These are phyloP conservation scores for Gari tellinella DNA, from an alignment of 2,888 invertebrate genomes.

Conservation along the genomic window DNA sequence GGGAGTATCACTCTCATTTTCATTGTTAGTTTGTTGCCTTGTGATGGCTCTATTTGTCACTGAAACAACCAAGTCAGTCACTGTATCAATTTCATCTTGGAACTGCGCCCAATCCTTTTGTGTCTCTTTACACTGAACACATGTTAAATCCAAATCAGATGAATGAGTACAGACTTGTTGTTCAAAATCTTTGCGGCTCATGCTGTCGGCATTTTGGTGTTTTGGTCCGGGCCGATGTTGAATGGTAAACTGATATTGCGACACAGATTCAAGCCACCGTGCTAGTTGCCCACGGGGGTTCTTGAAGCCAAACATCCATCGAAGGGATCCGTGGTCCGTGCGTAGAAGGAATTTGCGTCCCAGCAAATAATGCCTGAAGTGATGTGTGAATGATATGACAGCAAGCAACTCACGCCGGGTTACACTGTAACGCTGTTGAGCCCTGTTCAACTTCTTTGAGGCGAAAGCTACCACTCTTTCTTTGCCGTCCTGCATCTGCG, in stretches of 20 bases:
- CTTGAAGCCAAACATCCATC: slow-evolving; percentile 10
- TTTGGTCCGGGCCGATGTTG: slow-evolving; percentile 19
- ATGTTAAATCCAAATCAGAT: no score
- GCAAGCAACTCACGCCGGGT: slow-evolving; percentile 14
- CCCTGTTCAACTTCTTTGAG: background rate
- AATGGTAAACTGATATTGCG: slow-evolving; percentile 19
- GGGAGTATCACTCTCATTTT: background rate
- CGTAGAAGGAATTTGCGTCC: no score
- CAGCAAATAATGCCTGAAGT: slow-evolving; percentile 23
- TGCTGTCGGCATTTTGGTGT: slow-evolving; percentile 23
- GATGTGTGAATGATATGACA: slow-evolving; percentile 4
- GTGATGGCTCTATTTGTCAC: slow-evolving; percentile 4
- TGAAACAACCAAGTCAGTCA: background rate
- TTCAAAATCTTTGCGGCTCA: slow-evolving; percentile 2
- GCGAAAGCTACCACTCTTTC: slow-evolving; percentile 24
- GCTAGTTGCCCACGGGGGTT: slow-evolving; percentile 14
- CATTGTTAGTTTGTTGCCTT: background rate
- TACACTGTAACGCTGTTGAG: slow-evolving; percentile 3
- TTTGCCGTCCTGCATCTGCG: slow-evolving; percentile 21
- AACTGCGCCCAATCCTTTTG: background rate
- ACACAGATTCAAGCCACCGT: slow-evolving; percentile 14
- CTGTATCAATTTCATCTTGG: background rate
- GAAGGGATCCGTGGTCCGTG: no score
- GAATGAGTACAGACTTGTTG: background rate
- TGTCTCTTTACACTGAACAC: background rate